Evolutionary conservation across 2,888 invertebrate genomes (phyloP).

Genomic region (Clepsis dumicolana): DNA sequence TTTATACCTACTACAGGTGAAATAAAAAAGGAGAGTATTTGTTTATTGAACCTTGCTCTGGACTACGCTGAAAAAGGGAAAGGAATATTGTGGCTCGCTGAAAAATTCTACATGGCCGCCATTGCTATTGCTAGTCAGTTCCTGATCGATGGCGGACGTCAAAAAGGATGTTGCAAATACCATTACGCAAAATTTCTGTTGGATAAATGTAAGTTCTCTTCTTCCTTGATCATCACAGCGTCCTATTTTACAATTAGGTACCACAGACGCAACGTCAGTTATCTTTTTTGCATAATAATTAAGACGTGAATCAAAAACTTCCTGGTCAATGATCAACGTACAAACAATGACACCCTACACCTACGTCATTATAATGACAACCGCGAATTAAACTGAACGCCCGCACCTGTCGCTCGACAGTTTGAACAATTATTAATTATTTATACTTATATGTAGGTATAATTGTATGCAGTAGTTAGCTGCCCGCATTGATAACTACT

Average conservation of each 20-base stretch:
- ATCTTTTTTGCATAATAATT: neutral
- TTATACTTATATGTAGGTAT: no score
- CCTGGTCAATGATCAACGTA: no score
- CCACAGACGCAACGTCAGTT: neutral
- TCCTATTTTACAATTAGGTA: no score
- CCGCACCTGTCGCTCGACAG: no score
- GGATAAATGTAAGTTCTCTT: conserved; percentile 76
- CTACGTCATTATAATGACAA: no score
- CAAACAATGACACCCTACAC: no score
- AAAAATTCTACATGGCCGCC: conserved; percentile 80
- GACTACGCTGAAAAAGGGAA: conserved; percentile 74
- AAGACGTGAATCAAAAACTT: no score
- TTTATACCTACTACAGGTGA: conserved; percentile 62
- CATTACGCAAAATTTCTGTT: conserved; percentile 83
- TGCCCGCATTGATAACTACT: no score
- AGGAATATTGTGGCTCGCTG: conserved; percentile 86
- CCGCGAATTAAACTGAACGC: no score
- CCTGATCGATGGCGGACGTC: conserved; percentile 77
- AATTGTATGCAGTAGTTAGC: no score
- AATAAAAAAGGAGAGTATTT: conserved; percentile 71
- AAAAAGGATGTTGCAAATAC: conserved; percentile 81
- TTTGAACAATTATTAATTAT: no score
- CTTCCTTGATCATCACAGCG: neutral
- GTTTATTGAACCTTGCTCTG: conserved; percentile 73
- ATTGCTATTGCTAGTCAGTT: conserved; percentile 77